These are phyloP conservation scores for Lagodon rhomboides DNA, from an alignment of 2,797 vertebrate genomes.

Conservation along the genomic window DNA sequence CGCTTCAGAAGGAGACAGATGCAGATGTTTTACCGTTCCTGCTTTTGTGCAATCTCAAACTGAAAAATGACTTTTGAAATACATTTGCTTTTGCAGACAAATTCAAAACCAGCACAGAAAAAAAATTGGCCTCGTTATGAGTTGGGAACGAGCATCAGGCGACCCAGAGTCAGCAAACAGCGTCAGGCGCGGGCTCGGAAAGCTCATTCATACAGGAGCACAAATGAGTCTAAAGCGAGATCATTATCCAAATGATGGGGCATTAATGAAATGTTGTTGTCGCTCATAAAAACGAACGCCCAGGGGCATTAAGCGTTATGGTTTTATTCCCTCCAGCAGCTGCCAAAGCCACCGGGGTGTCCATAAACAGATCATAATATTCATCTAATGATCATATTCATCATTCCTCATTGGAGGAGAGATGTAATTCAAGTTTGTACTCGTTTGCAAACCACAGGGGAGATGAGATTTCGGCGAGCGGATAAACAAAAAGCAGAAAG, in stretches of 20 bases:
- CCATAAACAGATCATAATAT: slow-evolving; percentile 48
- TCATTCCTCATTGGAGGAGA: slow-evolving; percentile 15
- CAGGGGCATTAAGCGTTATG: slow-evolving; percentile 22
- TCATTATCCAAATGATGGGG: slow-evolving; percentile 58
- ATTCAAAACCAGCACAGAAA: slow-evolving; percentile 17
- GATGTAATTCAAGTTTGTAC: slow-evolving; percentile 26
- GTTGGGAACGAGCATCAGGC: slow-evolving; percentile 31
- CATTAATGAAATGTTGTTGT: slow-evolving; percentile 57
- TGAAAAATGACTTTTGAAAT: slow-evolving; percentile 17
- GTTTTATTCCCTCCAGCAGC: slow-evolving; percentile 51
- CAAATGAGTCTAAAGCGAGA: slow-evolving; percentile 36
- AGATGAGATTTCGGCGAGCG: neutral
- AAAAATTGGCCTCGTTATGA: slow-evolving; percentile 18
- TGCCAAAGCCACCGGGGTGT: slow-evolving; percentile 48
- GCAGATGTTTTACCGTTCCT: neutral
- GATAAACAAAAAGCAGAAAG: slow-evolving; percentile 12
- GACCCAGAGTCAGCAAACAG: slow-evolving; percentile 19
- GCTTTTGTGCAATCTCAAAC: slow-evolving; percentile 5
- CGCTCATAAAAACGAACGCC: slow-evolving; percentile 41
- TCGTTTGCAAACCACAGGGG: slow-evolving; percentile 13
- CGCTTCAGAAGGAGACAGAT: slow-evolving; percentile 19
- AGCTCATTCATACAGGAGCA: slow-evolving; percentile 21
- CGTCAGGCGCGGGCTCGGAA: slow-evolving; percentile 23
- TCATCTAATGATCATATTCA: slow-evolving; percentile 47
- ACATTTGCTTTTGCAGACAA: slow-evolving; percentile 27